A percentile compares a stretch with the other conserved stretches of the same genome.
These are phyloP conservation scores for Cephus sareptanus DNA, from an alignment of 2,888 invertebrate species.

Conservation along the genomic window DNA sequence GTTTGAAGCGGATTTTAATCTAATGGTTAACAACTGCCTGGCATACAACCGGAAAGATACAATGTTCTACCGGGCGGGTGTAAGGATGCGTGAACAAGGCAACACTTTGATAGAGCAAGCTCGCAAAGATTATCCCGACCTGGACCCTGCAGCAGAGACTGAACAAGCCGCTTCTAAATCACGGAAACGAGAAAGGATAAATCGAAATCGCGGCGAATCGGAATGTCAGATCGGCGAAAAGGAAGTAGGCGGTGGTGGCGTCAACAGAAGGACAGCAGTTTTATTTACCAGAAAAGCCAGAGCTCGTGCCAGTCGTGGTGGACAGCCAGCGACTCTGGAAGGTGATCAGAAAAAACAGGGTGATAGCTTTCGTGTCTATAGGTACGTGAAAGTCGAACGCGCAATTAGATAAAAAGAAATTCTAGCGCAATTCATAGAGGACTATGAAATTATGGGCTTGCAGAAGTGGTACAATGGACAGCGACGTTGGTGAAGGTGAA, in stretches of 20 bases:
- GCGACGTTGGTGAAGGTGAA: slow-evolving; percentile 61
- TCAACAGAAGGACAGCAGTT: slow-evolving; percentile 81
- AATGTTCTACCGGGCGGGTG: slow-evolving; percentile 90
- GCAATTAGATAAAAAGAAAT: background rate
- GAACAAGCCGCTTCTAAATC: slow-evolving; percentile 39
- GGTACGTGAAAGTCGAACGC: slow-evolving; percentile 33
- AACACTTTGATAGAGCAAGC: slow-evolving; percentile 82
- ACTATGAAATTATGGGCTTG: background rate
- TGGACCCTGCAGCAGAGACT: slow-evolving; percentile 37
- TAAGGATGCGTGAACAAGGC: slow-evolving; percentile 92
- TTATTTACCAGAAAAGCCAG: slow-evolving; percentile 80
- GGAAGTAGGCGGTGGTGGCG: slow-evolving; percentile 66
- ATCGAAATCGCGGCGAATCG: slow-evolving; percentile 49
- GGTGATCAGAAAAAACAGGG: slow-evolving; percentile 56
- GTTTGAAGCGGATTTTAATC: slow-evolving; percentile 88
- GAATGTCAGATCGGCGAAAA: slow-evolving; percentile 52
- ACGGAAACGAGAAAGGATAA: slow-evolving; percentile 55
- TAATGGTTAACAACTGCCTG: slow-evolving; percentile 97
- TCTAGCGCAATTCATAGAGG: background rate
- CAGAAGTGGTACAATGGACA: slow-evolving; percentile 59
- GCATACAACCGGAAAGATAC: slow-evolving; percentile 96
- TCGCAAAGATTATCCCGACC: slow-evolving; percentile 73
- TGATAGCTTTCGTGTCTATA: slow-evolving; percentile 61
- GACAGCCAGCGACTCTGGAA: slow-evolving; percentile 40
- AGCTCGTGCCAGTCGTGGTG: slow-evolving; percentile 66